Base-by-base conservation (phyloP, 1,140 invertebrate species). In the Macrocentrus cingulum region DNA sequence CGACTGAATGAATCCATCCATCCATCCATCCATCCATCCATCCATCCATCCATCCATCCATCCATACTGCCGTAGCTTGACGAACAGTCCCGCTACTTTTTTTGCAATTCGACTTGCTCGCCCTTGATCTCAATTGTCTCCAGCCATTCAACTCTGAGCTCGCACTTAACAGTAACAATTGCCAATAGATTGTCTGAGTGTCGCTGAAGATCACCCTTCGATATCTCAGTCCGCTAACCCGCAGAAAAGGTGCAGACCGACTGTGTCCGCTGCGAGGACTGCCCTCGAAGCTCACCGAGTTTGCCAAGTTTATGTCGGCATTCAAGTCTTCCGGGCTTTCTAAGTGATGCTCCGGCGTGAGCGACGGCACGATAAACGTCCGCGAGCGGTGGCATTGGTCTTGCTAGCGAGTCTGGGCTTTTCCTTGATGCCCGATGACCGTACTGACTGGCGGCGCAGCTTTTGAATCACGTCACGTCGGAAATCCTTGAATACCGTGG, bases 401-500 rank as follows among this genome's bases (percentile, higher is more conserved):
- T 87, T 88, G 32, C 82, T 84, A 59, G 88, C 89, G 22, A 93
- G 82, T 9, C 91, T 90, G 49, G 93, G 83, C 78, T 93, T 92
- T 64, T 90, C 90, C 77, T 91, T 91, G 53, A 88, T 87, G 23
- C 88, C 88, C 15, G 87, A 88, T 2, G 91, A 88, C 79, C 91
- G 90, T 19, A 93, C 87, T 66, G 91, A 93, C 74, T 95, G 91
- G 57, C 92, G 82, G 41, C 91, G 83, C 15, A 95, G 76, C 73
- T 91, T 92, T 71, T 94, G 91, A 59, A 95, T 91, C 84, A 95
- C 91, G 72, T 95, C 93, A 60, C 91, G 84, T 62, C 88, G 79
- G 67, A 92, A 92, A n/a, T 91, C 90, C 77, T 94, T 94, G 68
- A 94, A 97, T 42, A 95, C 89, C 67, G 96, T 85, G 3, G 90